These are phyloP conservation scores for Acanthurus lineatus DNA, from an alignment of 2,797 vertebrate species.

Conservation along the genomic window DNA sequence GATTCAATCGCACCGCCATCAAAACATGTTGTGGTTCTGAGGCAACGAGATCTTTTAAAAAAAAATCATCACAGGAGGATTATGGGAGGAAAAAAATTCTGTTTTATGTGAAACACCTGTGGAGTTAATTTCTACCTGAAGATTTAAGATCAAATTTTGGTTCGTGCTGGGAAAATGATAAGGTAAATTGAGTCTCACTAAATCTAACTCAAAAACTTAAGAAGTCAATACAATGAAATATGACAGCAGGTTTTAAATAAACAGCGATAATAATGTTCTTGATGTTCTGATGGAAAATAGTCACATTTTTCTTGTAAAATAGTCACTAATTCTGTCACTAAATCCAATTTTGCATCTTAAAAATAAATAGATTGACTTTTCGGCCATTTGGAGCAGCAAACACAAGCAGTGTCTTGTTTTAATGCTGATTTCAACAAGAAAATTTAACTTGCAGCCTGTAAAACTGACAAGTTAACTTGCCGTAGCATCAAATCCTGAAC, in stretches of 20 bases:
- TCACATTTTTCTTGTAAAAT: too few species aligned
- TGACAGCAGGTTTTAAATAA: not conserved
- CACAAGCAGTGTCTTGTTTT: not conserved
- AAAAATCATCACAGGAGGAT: constrained; percentile 19
- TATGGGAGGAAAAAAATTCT: not conserved
- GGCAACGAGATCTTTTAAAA: constrained; percentile 11
- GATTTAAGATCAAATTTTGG: constrained; percentile 1
- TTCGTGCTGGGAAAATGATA: not conserved
- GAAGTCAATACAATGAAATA: not conserved
- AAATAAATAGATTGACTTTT: not conserved
- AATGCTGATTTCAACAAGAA: not conserved
- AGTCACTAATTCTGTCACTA: too few species aligned
- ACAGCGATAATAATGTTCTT: not conserved
- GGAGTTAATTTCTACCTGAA: not conserved
- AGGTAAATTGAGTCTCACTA: not conserved
- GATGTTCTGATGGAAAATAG: not conserved
- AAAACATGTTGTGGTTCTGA: constrained; percentile 22
- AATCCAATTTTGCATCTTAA: not conserved
- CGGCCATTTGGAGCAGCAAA: not conserved
- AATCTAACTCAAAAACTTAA: constrained; percentile 5
- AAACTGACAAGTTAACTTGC: too few species aligned
- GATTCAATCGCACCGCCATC: constrained; percentile 4
- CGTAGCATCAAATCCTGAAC: too few species aligned
- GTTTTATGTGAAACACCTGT: constrained; percentile 4
- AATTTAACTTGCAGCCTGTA: too few species aligned